Percentiles rank a stretch among this genome's conserved stretches.
Conservation (phyloP, 2,113 vertebrate genomes). For the Callopanchax toddi region DNA sequence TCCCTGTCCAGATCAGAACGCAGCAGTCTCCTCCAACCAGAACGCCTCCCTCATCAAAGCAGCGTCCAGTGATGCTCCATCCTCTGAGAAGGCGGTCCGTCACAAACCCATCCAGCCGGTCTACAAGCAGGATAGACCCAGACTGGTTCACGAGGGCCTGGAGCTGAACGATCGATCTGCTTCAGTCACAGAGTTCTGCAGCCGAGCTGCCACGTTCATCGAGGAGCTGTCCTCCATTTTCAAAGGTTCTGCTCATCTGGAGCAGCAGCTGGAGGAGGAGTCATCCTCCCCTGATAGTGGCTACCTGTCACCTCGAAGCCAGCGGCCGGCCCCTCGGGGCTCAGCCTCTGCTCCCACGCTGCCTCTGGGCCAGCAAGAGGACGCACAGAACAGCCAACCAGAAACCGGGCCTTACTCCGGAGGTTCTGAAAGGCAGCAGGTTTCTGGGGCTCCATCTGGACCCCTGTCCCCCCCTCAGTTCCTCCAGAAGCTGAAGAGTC, state of each 20-base stretch:
- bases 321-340: conserved; percentile 69
- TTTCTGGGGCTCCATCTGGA: conserved; percentile 50
- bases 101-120: conserved; percentile 66
- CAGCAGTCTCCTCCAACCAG: conserved; percentile 42
- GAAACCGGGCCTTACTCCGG: conserved; percentile 19
- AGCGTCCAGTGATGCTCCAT: conserved; percentile 69
- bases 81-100: conserved; percentile 53
- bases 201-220: conserved; percentile 91
- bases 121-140: conserved; percentile 82
- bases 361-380: conserved; percentile 30
- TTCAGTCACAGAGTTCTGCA: conserved; percentile 85
- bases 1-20: conserved; percentile 30
- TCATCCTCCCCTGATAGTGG: conserved; percentile 96
- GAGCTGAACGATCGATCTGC: conserved; percentile 73
- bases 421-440: conserved; percentile 32
- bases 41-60: conserved; percentile 66
- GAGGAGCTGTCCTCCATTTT: conserved; percentile 97
- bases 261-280: conserved; percentile 85
- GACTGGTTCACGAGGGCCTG: conserved; percentile 73
- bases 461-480: conserved; percentile 84
- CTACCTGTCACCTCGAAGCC: conserved; percentile 89
- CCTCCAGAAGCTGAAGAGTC: conserved; percentile 93
- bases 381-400: conserved; percentile 21
- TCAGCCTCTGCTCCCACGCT: conserved; percentile 56
- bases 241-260: conserved; percentile 82